Evolutionary conservation across 2,888 invertebrate species (phyloP).

Genomic region (Agrochola lychnidis): DNA sequence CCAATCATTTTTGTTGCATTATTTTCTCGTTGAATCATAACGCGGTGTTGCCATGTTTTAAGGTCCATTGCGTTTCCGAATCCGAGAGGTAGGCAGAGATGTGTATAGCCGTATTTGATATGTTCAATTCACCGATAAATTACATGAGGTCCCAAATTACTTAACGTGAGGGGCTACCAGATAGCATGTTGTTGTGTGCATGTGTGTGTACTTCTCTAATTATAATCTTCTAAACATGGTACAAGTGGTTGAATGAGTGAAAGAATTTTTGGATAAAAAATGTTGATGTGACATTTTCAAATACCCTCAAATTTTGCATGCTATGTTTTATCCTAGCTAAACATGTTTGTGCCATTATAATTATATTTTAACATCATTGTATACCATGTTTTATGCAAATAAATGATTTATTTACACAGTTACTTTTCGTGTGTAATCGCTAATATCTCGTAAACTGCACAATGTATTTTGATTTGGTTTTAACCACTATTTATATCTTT

Average conservation of each 20-base stretch:
- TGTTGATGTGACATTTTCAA: no score
- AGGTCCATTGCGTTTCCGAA: not conserved
- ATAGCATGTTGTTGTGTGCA: no score
- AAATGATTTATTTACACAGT: not conserved
- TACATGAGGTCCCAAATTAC: not conserved
- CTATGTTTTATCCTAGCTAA: no score
- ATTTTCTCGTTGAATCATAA: not conserved
- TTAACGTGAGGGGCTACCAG: not conserved
- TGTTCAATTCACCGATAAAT: not conserved
- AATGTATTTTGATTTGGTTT: no score
- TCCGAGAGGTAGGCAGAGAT: not conserved
- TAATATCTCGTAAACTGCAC: not conserved
- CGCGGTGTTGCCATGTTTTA: constrained; percentile 11
- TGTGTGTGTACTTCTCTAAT: no score
- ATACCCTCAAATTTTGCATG: no score
- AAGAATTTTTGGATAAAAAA: no score
- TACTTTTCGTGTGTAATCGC: not conserved
- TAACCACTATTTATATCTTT: not conserved
- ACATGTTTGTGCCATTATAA: no score
- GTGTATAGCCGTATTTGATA: not conserved
- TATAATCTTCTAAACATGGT: no score
- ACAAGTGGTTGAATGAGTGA: no score
- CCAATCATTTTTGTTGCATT: not conserved
- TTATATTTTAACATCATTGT: no score
- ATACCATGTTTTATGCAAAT: no score